Evolutionary conservation across 2,113 vertebrate genomes (phyloP).

Genomic region (Hirundichthys speculiger): DNA sequence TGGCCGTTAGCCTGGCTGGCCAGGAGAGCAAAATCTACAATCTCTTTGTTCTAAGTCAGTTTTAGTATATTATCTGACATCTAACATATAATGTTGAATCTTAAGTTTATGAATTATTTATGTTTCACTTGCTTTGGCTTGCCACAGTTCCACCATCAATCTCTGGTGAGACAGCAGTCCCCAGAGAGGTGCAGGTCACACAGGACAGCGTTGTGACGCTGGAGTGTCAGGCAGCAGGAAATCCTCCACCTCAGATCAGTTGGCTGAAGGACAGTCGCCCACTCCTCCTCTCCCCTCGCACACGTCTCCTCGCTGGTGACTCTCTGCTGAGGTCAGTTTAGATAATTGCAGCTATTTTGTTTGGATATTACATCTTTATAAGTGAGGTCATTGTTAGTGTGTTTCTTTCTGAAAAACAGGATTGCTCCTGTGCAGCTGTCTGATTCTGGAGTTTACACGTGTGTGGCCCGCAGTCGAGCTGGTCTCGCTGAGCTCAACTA

Average conservation of each 20-base stretch:
- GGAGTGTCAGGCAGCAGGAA: conserved; percentile 83
- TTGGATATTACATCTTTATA: conserved; percentile 3
- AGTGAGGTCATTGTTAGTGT: conserved; percentile 15
- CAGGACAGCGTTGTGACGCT: conserved; percentile 81
- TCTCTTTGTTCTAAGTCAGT: conserved; percentile 85
- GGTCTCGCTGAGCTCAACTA: conserved; percentile 86
- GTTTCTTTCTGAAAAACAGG: conserved; percentile 76
- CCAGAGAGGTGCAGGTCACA: conserved; percentile 72
- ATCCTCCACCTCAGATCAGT: conserved; percentile 83
- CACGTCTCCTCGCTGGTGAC: conserved; percentile 81
- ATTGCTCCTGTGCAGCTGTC: conserved; percentile 86
- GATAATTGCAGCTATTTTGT: background rate
- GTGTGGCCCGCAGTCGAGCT: conserved; percentile 85
- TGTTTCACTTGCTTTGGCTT: conserved; percentile 5
- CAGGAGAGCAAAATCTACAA: conserved; percentile 85
- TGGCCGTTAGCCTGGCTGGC: conserved; percentile 83
- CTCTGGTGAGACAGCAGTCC: conserved; percentile 44
- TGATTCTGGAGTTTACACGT: conserved; percentile 88
- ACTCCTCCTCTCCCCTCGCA: conserved; percentile 81
- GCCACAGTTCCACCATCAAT: conserved; percentile 86
- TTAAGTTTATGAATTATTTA: background rate
- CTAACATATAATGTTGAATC: too few relatives aligned
- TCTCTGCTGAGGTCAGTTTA: conserved; percentile 84
- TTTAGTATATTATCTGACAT: background rate
- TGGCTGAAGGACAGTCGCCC: conserved; percentile 90